Evolutionary conservation across 2,113 vertebrate genomes (phyloP).

Genomic region (Oreochromis aureus): DNA sequence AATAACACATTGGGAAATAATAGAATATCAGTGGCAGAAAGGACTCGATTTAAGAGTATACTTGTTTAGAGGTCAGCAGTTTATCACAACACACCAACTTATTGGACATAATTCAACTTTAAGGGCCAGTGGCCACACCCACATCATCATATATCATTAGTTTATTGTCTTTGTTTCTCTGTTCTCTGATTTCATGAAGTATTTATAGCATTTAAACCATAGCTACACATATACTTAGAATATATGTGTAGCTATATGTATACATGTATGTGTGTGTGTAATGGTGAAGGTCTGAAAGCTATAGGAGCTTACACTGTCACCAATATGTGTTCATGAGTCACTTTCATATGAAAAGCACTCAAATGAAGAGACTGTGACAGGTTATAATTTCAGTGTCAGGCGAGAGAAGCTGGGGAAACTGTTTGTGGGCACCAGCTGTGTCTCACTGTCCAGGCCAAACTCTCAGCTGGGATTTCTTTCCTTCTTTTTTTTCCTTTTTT

Average conservation of each 20-base stretch:
- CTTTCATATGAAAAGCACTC: not conserved
- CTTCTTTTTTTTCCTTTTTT: not conserved
- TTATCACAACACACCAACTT: not conserved
- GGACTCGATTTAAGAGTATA: not conserved
- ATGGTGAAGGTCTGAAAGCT: not conserved
- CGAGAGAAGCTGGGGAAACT: not conserved
- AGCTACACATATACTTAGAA: not conserved
- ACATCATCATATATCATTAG: not conserved
- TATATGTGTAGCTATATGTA: not conserved
- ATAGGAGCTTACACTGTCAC: not conserved
- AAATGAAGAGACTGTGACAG: conserved; percentile 2
- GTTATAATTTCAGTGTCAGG: conserved; percentile 14
- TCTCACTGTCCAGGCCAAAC: not conserved
- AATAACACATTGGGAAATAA: not conserved
- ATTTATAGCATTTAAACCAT: not conserved
- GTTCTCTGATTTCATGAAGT: not conserved
- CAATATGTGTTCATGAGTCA: not conserved
- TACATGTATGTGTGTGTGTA: not conserved
- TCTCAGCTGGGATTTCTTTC: conserved; percentile 39
- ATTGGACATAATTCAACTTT: not conserved
- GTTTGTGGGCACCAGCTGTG: conserved; percentile 40
- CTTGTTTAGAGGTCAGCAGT: not conserved
- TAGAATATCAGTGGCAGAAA: not conserved
- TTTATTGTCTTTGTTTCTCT: not conserved
- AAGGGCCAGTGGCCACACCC: not conserved